Percentiles rank a stretch among this genome's conserved stretches.
These are phyloP conservation scores for Centropristis striata DNA, from an alignment of 2,113 vertebrate genomes.

Conservation along the genomic window DNA sequence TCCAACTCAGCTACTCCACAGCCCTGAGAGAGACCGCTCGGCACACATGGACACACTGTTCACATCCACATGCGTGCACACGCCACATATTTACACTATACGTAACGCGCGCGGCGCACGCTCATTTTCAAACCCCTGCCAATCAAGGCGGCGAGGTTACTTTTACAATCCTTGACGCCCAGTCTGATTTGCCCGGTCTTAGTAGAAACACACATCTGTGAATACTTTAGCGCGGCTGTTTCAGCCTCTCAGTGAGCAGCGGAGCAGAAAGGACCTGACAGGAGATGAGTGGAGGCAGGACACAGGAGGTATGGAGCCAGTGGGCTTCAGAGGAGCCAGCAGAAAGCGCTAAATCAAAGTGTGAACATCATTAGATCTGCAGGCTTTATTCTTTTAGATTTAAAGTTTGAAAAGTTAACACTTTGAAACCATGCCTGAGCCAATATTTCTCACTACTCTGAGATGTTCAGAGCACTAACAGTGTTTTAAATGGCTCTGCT, in stretches of 20 bases:
- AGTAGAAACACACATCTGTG: constrained; percentile 75
- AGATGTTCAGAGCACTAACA: not conserved
- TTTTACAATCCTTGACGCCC: constrained; percentile 70
- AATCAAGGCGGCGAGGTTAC: constrained; percentile 50
- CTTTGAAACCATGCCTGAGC: constrained; percentile 2
- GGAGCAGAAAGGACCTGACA: constrained; percentile 70
- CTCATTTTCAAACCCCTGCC: constrained; percentile 48
- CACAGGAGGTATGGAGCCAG: constrained; percentile 22
- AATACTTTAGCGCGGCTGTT: constrained; percentile 60
- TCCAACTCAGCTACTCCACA: constrained; percentile 57
- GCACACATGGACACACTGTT: constrained; percentile 37
- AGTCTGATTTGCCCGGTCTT: constrained; percentile 58
- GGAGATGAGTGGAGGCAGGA: constrained; percentile 62
- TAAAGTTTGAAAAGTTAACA: constrained; percentile 18
- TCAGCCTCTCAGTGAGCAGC: constrained; percentile 52
- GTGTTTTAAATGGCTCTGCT: not conserved
- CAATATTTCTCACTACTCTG: not conserved
- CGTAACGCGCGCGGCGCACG: not conserved
- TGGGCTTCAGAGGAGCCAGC: constrained; percentile 14
- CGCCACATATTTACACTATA: constrained; percentile 1
- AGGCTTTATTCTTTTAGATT: not conserved
- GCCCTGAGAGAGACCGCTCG: constrained; percentile 50
- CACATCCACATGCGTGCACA: constrained; percentile 17
- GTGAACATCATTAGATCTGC: constrained; percentile 38
- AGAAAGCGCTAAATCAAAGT: constrained; percentile 38